A percentile compares a stretch with the other conserved stretches of the same genome.
phyloP scores from a whole-genome alignment of 2,797 vertebrate genomes.

The Apodemus agrarius region DNA sequence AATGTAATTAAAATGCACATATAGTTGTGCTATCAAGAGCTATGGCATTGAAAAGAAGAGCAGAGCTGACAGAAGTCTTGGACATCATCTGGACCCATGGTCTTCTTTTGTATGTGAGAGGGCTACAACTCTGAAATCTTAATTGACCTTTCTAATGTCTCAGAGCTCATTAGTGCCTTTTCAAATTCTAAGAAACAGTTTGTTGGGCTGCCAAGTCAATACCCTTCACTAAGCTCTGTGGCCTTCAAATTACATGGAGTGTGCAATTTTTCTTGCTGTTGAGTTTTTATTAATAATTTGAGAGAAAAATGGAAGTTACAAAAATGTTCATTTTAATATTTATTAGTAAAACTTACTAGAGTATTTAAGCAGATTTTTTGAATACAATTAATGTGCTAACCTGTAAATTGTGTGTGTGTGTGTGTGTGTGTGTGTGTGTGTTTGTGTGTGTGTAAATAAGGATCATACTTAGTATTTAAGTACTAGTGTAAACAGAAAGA shows the following conservation, averaged over 20 bases:
- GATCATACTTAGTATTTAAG: constrained; percentile 33
- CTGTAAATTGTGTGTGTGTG: neutral
- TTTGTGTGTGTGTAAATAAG: neutral
- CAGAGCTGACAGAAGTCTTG: neutral
- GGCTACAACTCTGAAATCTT: constrained; percentile 59
- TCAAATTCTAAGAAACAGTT: constrained; percentile 49
- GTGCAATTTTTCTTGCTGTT: constrained; percentile 4
- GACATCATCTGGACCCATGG: neutral
- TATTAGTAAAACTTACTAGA: constrained; percentile 19
- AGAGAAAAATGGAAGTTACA: constrained; percentile 13
- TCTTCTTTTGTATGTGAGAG: neutral
- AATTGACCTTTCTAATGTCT: constrained; percentile 71
- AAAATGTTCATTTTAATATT: constrained; percentile 43
- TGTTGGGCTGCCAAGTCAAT: constrained; percentile 34
- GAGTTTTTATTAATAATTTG: constrained; percentile 55
- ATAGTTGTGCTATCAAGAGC: neutral
- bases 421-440: neutral
- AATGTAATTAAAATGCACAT: neutral
- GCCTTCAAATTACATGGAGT: constrained; percentile 23
- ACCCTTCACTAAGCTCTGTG: constrained; percentile 50
- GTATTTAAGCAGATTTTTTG: constrained; percentile 55
- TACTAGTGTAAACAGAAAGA: constrained; percentile 56
- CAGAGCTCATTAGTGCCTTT: constrained; percentile 64
- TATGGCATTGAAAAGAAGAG: neutral
- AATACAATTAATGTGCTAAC: constrained; percentile 55